Evolutionary conservation across 2,888 invertebrate genomes (phyloP).

Genomic region (Coenonympha glycerion): DNA sequence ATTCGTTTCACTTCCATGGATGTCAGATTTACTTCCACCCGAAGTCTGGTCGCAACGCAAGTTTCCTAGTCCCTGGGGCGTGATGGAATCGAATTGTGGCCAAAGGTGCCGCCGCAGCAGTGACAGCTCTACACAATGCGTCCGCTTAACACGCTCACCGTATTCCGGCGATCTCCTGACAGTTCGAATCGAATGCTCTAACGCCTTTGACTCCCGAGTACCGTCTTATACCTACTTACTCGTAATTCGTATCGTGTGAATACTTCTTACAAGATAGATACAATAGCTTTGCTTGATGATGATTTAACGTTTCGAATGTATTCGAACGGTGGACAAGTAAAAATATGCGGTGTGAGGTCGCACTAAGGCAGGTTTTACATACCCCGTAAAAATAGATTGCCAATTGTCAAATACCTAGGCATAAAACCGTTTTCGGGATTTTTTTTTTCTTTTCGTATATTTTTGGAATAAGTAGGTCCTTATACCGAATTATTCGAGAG

Average conservation of each 20-base stretch:
- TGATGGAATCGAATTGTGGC: conserved; percentile 53
- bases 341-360: too few species aligned
- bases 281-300: neutral
- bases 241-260: conserved; percentile 22
- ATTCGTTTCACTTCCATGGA: conserved; percentile 11
- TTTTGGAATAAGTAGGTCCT: too few species aligned
- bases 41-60: conserved; percentile 40
- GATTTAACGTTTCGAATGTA: too few species aligned
- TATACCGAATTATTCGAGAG: too few species aligned
- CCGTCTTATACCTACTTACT: too few species aligned
- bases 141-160: conserved; percentile 72
- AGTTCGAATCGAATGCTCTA: conserved; percentile 51
- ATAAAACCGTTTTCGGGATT: too few species aligned
- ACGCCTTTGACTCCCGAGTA: conserved; percentile 20
- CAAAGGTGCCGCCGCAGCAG: conserved; percentile 58
- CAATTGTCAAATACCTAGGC: too few species aligned
- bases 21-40: conserved; percentile 23
- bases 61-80: conserved; percentile 51
- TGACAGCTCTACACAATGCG: conserved; percentile 67
- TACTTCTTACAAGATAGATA: conserved; percentile 8
- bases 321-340: too few species aligned
- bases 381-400: too few species aligned
- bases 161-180: conserved; percentile 63
- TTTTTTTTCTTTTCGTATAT: too few species aligned
- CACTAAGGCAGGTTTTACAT: too few species aligned